Conservation (phyloP, 2,888 invertebrate genomes). For the Ariolimax columbianus region DNA sequence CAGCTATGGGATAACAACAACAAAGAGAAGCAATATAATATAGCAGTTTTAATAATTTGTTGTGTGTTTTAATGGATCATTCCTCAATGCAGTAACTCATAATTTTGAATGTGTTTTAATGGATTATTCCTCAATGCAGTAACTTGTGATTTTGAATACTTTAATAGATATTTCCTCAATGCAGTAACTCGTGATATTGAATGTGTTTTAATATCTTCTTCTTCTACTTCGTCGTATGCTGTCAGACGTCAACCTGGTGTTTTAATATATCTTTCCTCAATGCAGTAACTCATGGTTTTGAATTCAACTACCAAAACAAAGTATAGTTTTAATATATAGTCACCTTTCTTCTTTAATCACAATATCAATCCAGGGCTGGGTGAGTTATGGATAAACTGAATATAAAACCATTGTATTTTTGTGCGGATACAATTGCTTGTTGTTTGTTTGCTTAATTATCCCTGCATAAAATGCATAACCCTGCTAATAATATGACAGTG, state of each 20-base stretch:
- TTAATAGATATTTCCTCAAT: no score
- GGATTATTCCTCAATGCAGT: no score
- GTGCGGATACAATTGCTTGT: background rate
- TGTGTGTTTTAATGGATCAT: background rate
- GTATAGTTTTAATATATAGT: background rate
- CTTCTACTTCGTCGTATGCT: no score
- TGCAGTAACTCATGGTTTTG: no score
- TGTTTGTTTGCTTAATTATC: background rate
- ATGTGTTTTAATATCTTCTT: no score
- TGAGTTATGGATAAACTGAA: background rate
- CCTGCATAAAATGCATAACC: background rate
- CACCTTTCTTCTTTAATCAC: background rate
- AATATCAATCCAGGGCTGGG: background rate
- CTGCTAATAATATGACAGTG: background rate
- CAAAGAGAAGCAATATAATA: background rate
- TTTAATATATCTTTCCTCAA: no score
- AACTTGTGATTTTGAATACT: no score
- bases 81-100: background rate
- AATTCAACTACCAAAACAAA: no score
- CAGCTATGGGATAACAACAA: no score
- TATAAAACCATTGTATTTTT: background rate
- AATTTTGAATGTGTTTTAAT: no score
- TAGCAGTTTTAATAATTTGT: background rate
- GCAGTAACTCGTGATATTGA: no score
- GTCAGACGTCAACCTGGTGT: no score